phyloP scores from a whole-genome alignment of 2,888 invertebrate genomes.

The Tuta absoluta region DNA sequence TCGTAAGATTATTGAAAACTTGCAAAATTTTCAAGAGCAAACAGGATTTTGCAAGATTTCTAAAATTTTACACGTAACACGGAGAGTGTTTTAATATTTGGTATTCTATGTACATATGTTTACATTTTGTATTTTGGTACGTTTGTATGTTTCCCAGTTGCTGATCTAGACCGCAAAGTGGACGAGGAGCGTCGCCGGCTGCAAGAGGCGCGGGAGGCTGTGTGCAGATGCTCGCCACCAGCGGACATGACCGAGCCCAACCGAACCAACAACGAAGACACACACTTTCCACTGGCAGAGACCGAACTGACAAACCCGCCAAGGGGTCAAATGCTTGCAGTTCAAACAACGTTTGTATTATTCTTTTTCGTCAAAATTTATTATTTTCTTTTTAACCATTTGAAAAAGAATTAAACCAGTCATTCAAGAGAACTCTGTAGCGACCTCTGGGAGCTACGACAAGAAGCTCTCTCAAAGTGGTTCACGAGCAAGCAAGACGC shows the following conservation, averaged over 20 bases:
- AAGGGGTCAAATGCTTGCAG: neutral
- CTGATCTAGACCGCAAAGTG: constrained; percentile 68
- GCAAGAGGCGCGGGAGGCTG: constrained; percentile 67
- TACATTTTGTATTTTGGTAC: neutral
- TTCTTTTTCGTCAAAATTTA: too few species aligned
- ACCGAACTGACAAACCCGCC: neutral
- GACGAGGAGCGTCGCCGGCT: constrained; percentile 63
- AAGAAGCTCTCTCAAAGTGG: too few species aligned
- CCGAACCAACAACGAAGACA: neutral
- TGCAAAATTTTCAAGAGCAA: too few species aligned
- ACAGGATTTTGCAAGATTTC: too few species aligned
- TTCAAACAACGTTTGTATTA: neutral
- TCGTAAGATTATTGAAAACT: too few species aligned
- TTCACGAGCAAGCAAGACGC: too few species aligned
- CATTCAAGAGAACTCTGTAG: too few species aligned
- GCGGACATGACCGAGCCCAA: constrained; percentile 25
- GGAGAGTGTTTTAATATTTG: too few species aligned
- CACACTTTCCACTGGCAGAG: neutral
- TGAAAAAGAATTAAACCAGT: too few species aligned
- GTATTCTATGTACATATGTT: neutral
- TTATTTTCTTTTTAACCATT: too few species aligned
- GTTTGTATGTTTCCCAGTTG: constrained; percentile 46
- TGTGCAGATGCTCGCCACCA: constrained; percentile 47
- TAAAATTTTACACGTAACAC: too few species aligned
- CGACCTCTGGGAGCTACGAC: too few species aligned